Evolutionary conservation across 2,797 vertebrate genomes (phyloP), one percentile per base, ranked within the genome.

Genomic region (Danio albolineatus): DNA sequence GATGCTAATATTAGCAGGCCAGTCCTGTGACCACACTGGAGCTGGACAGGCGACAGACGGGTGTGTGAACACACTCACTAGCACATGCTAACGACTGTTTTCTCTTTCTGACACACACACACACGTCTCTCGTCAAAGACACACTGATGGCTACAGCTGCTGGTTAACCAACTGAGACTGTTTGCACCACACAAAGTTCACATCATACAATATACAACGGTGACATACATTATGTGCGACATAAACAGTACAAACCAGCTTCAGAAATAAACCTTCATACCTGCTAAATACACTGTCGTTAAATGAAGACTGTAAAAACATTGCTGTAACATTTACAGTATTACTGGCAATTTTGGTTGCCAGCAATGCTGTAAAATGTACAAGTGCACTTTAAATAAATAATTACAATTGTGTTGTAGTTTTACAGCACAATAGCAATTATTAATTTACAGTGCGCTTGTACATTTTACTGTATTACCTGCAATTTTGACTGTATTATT

Each of bases 1-100:
- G 28, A 14, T 28, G 75, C 84, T 90, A 87, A 89, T 87, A 87
- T 88, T 89, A 90, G 86, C 83, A 77, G 46, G 67, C 54, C 69
- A 54, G 86, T 88, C 83, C 79, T 88, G 81, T 89, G 86, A 85
- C 88, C 79, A 83, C 83, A 82, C 77, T n/a, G 74, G 9, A 67
- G 48, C 1, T 12, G 69, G 38, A 61, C 36, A 39, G 3, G 48
- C 39, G 10, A 64, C 19, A 8, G 17, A 61, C n/a, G 10, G 36
- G 36, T 43, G 46, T 65, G 73, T 53, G 51, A 39, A 75, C 43
- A 79, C 51, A 76, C 76, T 71, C 83, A 76, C 73, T 73, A 49
- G 59, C 76, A 82, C 54, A 74, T 78, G 78, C 14, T 60, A 59
- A 66, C 12, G 28, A 59, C 64, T 80, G 78, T 74, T 67, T 57